Percentiles rank a stretch among this genome's conserved stretches.
Evolutionary conservation across 2,888 invertebrate species (phyloP).

Genomic region (Onthophagus sagittarius): DNA sequence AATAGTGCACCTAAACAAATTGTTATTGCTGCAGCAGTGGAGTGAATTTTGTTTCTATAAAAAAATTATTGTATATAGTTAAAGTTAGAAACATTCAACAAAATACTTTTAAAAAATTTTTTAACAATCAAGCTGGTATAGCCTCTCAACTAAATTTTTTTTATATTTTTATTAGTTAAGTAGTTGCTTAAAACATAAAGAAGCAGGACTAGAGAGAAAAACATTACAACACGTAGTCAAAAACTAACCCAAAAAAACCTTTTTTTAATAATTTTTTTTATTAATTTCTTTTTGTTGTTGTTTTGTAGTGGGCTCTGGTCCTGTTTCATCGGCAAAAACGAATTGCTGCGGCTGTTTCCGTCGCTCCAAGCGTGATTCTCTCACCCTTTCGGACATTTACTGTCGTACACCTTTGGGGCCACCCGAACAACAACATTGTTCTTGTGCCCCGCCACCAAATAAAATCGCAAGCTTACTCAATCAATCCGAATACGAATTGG

Average conservation of each 20-base stretch:
- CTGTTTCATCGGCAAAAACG: conserved; percentile 47
- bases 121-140: too few relatives aligned
- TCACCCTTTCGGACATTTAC: conserved; percentile 57
- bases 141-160: too few relatives aligned
- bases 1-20: too few relatives aligned
- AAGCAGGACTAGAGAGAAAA: conserved; percentile 37
- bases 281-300: conserved; percentile 30
- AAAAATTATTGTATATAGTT: too few relatives aligned
- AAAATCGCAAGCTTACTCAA: conserved; percentile 40
- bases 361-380: conserved; percentile 45
- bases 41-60: too few relatives aligned
- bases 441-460: conserved; percentile 35
- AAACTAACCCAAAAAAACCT: background rate
- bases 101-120: too few relatives aligned
- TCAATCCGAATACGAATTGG: conserved; percentile 54
- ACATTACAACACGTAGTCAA: conserved; percentile 12
- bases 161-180: background rate
- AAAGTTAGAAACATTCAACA: too few relatives aligned
- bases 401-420: conserved; percentile 49
- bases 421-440: conserved; percentile 39
- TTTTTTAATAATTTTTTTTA: background rate
- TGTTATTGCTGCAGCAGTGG: too few relatives aligned
- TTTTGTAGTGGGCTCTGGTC: conserved; percentile 49
- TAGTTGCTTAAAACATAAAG: background rate
- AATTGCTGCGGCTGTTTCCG: conserved; percentile 49